Evolutionary conservation across 2,888 invertebrate species (phyloP), one percentile per base, ranked within the genome.

Genomic region (Stenoptilia bipunctidactyla): DNA sequence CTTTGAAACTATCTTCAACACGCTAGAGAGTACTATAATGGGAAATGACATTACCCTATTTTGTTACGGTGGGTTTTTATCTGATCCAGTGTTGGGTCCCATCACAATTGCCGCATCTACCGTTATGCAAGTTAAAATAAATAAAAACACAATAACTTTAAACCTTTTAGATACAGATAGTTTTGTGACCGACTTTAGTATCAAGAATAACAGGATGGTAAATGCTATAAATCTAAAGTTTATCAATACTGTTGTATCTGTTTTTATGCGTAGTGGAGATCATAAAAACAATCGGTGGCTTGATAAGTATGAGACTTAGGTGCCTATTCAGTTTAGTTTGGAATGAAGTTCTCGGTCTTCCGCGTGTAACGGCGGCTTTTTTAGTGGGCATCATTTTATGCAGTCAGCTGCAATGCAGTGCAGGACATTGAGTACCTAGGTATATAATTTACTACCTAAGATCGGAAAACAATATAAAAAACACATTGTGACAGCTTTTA

Each of bases 21-120:
- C 77, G 79, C 77, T 73, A 77, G 75, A 72, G 64, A 66, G 59
- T 68, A 66, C 56, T 54, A 56, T 79, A 77, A 79, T 75, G 66
- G 61, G 61, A 56, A 59, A 62, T 61, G 64, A 67, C 73, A 74
- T 77, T 77, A 79, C 66, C 72, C 77, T 68, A 75, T 77, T 71
- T 64, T 63, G 59, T 57, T 47, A 45, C 53, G 53, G 49, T 53
- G 53, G 45, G 44, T 51, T 51, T 59, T 71, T 77, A 77, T 77
- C 77, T 58, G 62, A 69, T 65, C 47, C 47, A 50, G 39, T 40
- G 15, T 25, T 40, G 30, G 30, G 41, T 62, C 58, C 63, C 61
- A 61, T 56, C 58, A 61, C 61, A 61, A 62, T 63, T 55, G 58
- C 48, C 44, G 45, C 47, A 51, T 42, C 40, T 46, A 44, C 49